Evolutionary conservation across 2,797 vertebrate species (phyloP).

Genomic region (Steatocranus sp.): DNA sequence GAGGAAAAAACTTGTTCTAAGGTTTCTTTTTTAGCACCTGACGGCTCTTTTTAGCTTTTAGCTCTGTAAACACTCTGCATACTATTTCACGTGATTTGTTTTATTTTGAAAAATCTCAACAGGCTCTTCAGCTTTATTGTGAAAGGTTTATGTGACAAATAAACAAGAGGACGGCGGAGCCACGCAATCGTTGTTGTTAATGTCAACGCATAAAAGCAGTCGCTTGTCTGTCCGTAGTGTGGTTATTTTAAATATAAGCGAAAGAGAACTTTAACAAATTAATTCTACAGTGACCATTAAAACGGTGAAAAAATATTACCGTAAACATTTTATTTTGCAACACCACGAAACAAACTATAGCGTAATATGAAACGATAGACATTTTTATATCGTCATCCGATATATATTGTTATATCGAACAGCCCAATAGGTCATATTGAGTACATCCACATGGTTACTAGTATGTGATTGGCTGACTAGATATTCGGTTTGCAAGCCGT

Average conservation of each 20-base stretch:
- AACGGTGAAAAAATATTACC: fast-evolving
- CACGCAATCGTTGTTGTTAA: fast-evolving
- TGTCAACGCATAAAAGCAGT: fast-evolving
- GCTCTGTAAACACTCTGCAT: neutral
- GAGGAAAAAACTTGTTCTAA: neutral
- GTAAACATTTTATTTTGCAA: neutral
- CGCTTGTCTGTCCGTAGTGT: neutral
- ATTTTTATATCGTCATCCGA: fast-evolving
- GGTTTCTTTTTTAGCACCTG: fast-evolving
- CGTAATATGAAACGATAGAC: fast-evolving
- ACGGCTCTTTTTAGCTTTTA: neutral
- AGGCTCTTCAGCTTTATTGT: neutral
- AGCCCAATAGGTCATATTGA: neutral
- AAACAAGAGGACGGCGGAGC: fast-evolving
- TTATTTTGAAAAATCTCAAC: neutral
- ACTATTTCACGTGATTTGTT: neutral
- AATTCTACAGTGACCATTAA: fast-evolving
- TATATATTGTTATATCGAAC: neutral
- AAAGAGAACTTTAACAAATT: neutral
- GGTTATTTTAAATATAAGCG: neutral
- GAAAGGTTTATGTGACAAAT: neutral
- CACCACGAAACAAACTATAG: neutral
- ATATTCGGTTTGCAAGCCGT: fast-evolving
- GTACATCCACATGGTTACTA: neutral
- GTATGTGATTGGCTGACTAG: fast-evolving